Conservation (phyloP, 2,797 vertebrate species). For the Schizopygopsis pylzovi region DNA sequence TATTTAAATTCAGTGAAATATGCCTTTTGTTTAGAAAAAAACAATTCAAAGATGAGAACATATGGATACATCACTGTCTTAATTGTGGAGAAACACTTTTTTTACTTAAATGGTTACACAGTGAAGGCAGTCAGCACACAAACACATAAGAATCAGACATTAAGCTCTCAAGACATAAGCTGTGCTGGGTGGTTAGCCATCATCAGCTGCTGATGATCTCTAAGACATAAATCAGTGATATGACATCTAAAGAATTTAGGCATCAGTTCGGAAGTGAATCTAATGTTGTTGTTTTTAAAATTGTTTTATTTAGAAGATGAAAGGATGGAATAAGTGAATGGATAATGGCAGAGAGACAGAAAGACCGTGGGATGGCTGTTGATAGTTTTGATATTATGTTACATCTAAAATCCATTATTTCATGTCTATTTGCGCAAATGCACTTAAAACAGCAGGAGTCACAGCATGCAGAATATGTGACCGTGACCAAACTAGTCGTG, state of each 20-base stretch:
- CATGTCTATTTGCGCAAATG: background rate
- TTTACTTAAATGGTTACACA: slow-evolving; percentile 67
- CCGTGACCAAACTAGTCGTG: slow-evolving; percentile 65
- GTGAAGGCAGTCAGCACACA: slow-evolving; percentile 64
- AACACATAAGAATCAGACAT: slow-evolving; percentile 70
- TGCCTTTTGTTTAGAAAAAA: background rate
- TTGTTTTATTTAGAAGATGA: background rate
- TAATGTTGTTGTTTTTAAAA: background rate
- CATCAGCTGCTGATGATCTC: slow-evolving; percentile 68
- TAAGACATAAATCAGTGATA: slow-evolving; percentile 9
- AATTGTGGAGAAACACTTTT: slow-evolving; percentile 69
- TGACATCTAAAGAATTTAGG: background rate
- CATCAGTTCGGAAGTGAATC: background rate
- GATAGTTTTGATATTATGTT: background rate
- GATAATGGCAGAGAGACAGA: slow-evolving; percentile 33
- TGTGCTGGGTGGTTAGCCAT: slow-evolving; percentile 75
- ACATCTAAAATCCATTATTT: slow-evolving; percentile 9
- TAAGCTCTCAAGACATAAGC: slow-evolving; percentile 69
- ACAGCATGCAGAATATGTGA: slow-evolving; percentile 44
- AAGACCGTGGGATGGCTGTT: slow-evolving; percentile 15
- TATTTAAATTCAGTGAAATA: slow-evolving; percentile 3
- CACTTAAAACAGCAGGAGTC: slow-evolving; percentile 12
- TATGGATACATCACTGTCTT: slow-evolving; percentile 80
- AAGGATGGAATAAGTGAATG: slow-evolving; percentile 11
- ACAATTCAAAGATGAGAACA: slow-evolving; percentile 70